Evolutionary conservation across 2,888 invertebrate species (phyloP).

Genomic region (Drosophila melanosoma): DNA sequence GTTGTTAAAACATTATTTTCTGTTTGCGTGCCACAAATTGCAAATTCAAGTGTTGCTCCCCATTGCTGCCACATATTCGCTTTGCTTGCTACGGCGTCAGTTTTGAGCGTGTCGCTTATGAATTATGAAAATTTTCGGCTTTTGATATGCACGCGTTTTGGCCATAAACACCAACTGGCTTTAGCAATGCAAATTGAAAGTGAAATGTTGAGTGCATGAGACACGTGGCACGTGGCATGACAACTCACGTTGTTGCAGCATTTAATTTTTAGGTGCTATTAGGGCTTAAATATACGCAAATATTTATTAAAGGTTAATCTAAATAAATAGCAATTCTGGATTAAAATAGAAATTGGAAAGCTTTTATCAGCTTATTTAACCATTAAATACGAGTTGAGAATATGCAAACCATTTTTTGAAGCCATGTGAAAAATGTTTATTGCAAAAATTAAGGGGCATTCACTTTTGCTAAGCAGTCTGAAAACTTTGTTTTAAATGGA

Average conservation of each 20-base stretch:
- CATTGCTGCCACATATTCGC: conserved; percentile 20
- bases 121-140: conserved; percentile 67
- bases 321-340: neutral
- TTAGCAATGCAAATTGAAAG: conserved; percentile 73
- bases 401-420: neutral
- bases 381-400: neutral
- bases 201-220: conserved; percentile 62
- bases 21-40: conserved; percentile 33
- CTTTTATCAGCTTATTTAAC: neutral
- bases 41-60: conserved; percentile 61
- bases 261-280: neutral
- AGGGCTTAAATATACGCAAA: neutral
- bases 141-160: conserved; percentile 67
- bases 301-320: neutral
- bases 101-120: conserved; percentile 54
- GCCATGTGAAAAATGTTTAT: neutral
- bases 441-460: neutral
- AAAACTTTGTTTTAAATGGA: neutral
- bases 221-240: conserved; percentile 39
- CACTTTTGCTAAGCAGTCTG: neutral
- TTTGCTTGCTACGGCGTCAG: conserved; percentile 1
- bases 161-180: conserved; percentile 67
- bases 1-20: conserved; percentile 71
- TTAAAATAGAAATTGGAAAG: neutral
- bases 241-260: conserved; percentile 19